Conservation (phyloP, 2,113 vertebrate genomes). For the Mormyrus lacerda region DNA sequence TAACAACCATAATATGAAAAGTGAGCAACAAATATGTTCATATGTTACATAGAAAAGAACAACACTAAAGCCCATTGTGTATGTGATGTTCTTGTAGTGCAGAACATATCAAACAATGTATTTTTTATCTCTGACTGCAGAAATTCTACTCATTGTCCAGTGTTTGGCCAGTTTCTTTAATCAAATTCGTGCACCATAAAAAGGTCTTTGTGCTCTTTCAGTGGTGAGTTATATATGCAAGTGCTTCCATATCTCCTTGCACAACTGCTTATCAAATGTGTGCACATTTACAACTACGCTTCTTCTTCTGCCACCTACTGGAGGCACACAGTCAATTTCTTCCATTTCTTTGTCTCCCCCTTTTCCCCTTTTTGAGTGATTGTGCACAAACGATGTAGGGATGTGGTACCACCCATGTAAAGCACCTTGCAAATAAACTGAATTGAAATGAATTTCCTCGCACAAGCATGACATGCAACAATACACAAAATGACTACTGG, state of each 20-base stretch:
- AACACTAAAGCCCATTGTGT: background rate
- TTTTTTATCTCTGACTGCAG: background rate
- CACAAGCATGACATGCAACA: background rate
- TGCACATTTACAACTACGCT: background rate
- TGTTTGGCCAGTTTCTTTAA: background rate
- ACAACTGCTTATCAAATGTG: background rate
- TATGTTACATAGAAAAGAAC: background rate
- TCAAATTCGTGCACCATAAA: background rate
- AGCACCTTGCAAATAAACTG: background rate
- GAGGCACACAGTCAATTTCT: background rate
- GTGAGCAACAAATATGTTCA: background rate
- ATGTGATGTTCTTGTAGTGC: background rate
- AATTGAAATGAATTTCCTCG: background rate
- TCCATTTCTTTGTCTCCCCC: background rate
- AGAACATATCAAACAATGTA: background rate
- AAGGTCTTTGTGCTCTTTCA: background rate
- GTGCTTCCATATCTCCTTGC: background rate
- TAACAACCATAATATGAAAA: background rate
- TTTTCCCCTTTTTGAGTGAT: background rate
- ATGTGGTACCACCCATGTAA: background rate
- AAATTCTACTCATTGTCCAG: background rate
- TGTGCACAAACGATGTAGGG: background rate
- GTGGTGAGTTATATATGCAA: background rate
- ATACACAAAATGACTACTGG: background rate
- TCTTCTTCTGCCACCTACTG: background rate